These are phyloP conservation scores for Archegozetes longisetosus DNA, from an alignment of 1,140 invertebrate genomes.

Conservation along the genomic window DNA sequence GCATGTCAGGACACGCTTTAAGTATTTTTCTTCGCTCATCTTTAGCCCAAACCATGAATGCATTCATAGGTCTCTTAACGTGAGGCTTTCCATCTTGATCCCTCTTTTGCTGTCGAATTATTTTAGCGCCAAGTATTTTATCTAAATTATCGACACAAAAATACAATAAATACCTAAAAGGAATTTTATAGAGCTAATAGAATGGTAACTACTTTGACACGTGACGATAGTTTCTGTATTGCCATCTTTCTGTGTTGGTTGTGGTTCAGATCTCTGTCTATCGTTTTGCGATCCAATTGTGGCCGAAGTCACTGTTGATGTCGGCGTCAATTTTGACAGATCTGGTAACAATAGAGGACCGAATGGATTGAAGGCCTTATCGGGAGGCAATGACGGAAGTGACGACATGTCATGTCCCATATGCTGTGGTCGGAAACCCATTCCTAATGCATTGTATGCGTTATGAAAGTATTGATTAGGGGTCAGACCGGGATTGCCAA, in stretches of 20 bases:
- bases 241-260: background rate
- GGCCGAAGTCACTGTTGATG: background rate
- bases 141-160: background rate
- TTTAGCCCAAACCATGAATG: slow-evolving; percentile 98
- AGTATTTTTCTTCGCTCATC: slow-evolving; percentile 94
- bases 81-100: slow-evolving; percentile 78
- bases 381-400: background rate
- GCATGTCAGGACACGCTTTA: slow-evolving; percentile 99
- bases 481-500: background rate
- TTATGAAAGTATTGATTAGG: background rate
- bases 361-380: background rate
- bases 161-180: background rate
- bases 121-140: background rate
- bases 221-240: background rate
- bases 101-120: slow-evolving; percentile 1
- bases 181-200: background rate
- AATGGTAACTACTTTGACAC: background rate
- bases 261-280: background rate
- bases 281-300: background rate
- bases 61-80: slow-evolving; percentile 98
- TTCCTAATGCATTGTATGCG: background rate
- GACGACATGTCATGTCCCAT: background rate
- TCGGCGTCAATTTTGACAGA: background rate
- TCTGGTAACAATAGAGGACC: background rate
- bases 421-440: background rate